phyloP scores from a whole-genome alignment of 2,113 vertebrate genomes.

The Planiliza haematocheilus region DNA sequence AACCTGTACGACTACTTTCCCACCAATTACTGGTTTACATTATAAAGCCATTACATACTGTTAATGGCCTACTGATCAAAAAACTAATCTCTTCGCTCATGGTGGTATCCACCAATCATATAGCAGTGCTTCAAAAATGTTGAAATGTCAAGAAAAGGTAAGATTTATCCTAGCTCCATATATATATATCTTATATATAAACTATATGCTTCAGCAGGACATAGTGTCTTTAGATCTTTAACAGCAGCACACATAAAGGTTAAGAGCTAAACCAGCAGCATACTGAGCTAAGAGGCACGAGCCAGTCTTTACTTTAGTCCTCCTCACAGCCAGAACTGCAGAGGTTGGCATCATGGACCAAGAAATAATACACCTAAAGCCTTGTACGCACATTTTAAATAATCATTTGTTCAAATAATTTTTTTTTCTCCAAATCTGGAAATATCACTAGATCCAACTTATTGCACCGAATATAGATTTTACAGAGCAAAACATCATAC shows the following conservation, averaged over 20 bases:
- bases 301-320: constrained; percentile 7
- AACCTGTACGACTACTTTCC: background rate
- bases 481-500: constrained; percentile 59
- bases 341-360: constrained; percentile 63
- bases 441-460: constrained; percentile 39
- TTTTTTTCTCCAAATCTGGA: constrained; percentile 36
- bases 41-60: background rate
- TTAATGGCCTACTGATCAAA: constrained; percentile 20
- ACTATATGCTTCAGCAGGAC: background rate
- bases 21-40: constrained; percentile 2
- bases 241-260: constrained; percentile 55
- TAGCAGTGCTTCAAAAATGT: constrained; percentile 48
- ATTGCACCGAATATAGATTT: constrained; percentile 58
- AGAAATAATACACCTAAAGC: constrained; percentile 24
- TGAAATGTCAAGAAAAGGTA: constrained; percentile 26
- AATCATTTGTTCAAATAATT: constrained; percentile 36
- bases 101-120: constrained; percentile 21
- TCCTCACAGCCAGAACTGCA: constrained; percentile 27
- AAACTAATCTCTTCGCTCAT: constrained; percentile 32
- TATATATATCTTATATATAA: constrained; percentile 1
- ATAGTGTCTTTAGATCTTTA: constrained; percentile 22
- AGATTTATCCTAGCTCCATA: background rate
- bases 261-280: constrained; percentile 20
- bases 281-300: constrained; percentile 55
- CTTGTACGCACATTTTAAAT: constrained; percentile 12